Evolutionary conservation across 1,140 invertebrate species (phyloP), one percentile per base, ranked within the genome.

Genomic region (Calycopis cecrops): DNA sequence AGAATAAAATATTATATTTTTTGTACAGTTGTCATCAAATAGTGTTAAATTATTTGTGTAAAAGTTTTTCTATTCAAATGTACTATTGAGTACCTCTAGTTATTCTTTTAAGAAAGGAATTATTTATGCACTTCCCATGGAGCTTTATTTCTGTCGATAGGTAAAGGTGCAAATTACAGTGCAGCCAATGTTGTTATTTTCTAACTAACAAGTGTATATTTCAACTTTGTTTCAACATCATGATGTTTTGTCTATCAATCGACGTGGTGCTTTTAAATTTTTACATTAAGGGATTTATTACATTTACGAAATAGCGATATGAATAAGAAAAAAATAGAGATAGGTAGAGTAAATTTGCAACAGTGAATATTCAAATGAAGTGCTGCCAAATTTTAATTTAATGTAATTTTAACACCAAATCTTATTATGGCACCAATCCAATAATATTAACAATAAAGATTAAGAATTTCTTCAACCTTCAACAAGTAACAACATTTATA

Each of bases 61-160:
- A 51, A 66, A 53, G 73, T 69, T 73, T 77, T 68, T 67, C 50
- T 73, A 73, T 67, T 66, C 63, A 62, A 67, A 53, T 58, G 52
- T 65, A 71, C 65, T 69, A 62, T 57, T 65, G 60, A 68, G 63
- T 63, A 62, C 55, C 44, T 68, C 65, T 70, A 56, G 82, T 85
- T 85, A 85, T 85, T 85, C 82, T 85, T 85, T 85, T 85, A 50
- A 73, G 77, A 85, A 85, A 85, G 82, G 82, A 85, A 85, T 73
- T 81, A 63, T 75, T 80, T 72, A 65, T 61, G 59, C 69, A 71
- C 70, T 78, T 75, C 73, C 71, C 71, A 69, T 48, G 57, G 69
- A 70, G 69, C 65, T 76, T 72, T 79, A 48, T 57, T 50, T 57
- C 47, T 40, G 50, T 62, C 35, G 35, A 47, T 18, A 50, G 21